A percentile compares a stretch with the other conserved stretches of the same genome.
These are phyloP conservation scores for Orussus abietinus DNA, from an alignment of 1,140 invertebrate genomes.

Conservation along the genomic window DNA sequence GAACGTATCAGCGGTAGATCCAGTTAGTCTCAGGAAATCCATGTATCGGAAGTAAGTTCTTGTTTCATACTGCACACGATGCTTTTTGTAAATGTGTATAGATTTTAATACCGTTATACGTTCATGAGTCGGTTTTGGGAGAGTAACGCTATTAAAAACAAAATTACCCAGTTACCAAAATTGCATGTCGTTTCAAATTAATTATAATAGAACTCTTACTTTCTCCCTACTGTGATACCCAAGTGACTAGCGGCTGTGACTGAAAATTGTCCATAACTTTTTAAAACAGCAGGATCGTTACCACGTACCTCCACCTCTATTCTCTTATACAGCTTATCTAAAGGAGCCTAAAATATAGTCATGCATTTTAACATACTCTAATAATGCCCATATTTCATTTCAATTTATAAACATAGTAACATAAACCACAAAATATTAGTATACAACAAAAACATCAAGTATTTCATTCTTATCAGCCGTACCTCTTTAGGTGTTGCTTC, in stretches of 20 bases:
- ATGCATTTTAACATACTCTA: too few relatives aligned
- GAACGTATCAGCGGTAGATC: constrained; percentile 92
- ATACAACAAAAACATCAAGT: too few relatives aligned
- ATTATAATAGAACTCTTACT: constrained; percentile 51
- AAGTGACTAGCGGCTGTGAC: constrained; percentile 74
- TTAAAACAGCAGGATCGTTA: constrained; percentile 80
- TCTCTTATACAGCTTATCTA: constrained; percentile 76
- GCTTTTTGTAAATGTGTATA: constrained; percentile 89
- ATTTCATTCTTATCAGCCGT: too few relatives aligned
- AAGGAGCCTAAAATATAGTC: constrained; percentile 42
- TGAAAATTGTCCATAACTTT: constrained; percentile 86
- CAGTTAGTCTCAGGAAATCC: constrained; percentile 80
- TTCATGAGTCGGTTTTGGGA: constrained; percentile 69
- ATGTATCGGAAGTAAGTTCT: constrained; percentile 89
- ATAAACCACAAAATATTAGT: too few relatives aligned
- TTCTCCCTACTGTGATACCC: constrained; percentile 69
- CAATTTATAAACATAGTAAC: too few relatives aligned
- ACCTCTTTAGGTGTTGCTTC: too few relatives aligned
- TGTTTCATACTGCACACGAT: constrained; percentile 93
- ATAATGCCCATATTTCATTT: too few relatives aligned
- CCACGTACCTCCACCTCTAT: constrained; percentile 85
- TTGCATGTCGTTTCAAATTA: constrained; percentile 17
- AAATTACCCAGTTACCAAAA: constrained; percentile 26
- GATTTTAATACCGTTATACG: constrained; percentile 81
- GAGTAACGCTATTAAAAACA: constrained; percentile 61